Base-by-base conservation (phyloP, 1,140 invertebrate genomes). In the Drosophila elegans region DNA sequence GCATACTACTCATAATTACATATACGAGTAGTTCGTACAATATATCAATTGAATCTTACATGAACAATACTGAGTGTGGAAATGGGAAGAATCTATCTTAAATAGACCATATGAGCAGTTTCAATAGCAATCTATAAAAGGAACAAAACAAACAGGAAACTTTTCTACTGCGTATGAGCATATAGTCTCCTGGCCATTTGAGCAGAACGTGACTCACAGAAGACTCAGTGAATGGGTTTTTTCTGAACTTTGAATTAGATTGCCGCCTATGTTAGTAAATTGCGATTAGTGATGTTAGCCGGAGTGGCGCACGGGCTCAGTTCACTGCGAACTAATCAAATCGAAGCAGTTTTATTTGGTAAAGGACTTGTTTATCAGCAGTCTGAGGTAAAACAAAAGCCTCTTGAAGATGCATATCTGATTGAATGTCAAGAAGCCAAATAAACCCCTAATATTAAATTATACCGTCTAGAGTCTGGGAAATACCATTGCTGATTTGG, bases 401-500 rank as follows among this genome's bases (percentile, higher is more conserved):
- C 60, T 66, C 60, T 68, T 21, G 27, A 6, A 66, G 36, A 34
- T 42, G 27, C 9, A 36, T 67, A 67, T 62, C 63, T 62, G 36
- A 41, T 41, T 6, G 13, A 64, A 34, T 38, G 64, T 52, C 21
- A 29, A 63, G 38, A 64, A 64, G 10, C 32, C n/a, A 41, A 51
- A 49, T 45, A 71, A 51, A 45, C 41, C 36, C 5, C 6, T 44
- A 53, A 52, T 57, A 56, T 16, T n/a, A n/a, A n/a, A n/a, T n/a
- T 3, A n/a, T 2, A 16, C 4, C 34, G 66, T 59, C 66, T 66
- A 6, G 60, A 11, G 32, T 34, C 49, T 52, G 60, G 64, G 46
- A 52, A 68, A 36, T 52, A 46, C 64, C n/a, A 68, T 68, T 68
- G 60, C 64, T 68, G 46, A 52, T 38, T 62, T 38, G n/a, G 38